Base-by-base conservation (phyloP, 2,888 invertebrate species). In the Pemphredon lugubris region DNA sequence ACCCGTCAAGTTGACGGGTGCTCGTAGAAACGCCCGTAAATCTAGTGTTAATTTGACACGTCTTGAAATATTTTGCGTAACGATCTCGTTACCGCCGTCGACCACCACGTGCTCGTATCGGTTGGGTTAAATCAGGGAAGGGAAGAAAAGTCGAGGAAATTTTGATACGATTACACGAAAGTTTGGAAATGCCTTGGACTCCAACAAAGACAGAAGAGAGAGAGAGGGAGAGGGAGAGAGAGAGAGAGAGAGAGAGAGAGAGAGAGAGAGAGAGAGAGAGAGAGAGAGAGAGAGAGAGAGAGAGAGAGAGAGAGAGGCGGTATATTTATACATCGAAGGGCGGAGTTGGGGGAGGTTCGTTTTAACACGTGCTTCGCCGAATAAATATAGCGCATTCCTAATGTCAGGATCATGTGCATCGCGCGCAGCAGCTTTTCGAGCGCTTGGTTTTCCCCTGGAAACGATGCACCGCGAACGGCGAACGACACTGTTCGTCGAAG, bases 381-480 rank as follows among this genome's bases (percentile, higher is more conserved):
- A 57, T 55, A 53, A 71, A 71, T 61, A 69, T 69, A 71, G 60
- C 60, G 44, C 69, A 51, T 61, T 61, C 37, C 51, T 48, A 61
- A 69, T 61, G 60, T 55, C 70, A 69, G 57, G 45, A 71, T 61
- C 69, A 60, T 40, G 58, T 66, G 32, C 20, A 21, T 16, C 44
- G n/a, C 1, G n/a, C n/a, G 48, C 13, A 16, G 34, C 9, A 30
- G n/a, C 34, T 37, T 23, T 6, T 16, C 7, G 16, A 3, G 7
- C 1, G 11, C 40, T 4, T 21, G 20, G 16, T 23, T 40, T 30
- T 30, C 45, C 32, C n/a, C 14, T 9, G 9, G 50, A 47, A 61
- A 16, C 11, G 42, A 42, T 16, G 42, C 42, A 11, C 16, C 16
- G 6, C 16, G 4, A 6, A 2, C 11, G 42, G 5, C 14, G 16